These are phyloP conservation scores for Conops quadrifasciatus DNA, from an alignment of 2,888 invertebrate species.

Conservation along the genomic window DNA sequence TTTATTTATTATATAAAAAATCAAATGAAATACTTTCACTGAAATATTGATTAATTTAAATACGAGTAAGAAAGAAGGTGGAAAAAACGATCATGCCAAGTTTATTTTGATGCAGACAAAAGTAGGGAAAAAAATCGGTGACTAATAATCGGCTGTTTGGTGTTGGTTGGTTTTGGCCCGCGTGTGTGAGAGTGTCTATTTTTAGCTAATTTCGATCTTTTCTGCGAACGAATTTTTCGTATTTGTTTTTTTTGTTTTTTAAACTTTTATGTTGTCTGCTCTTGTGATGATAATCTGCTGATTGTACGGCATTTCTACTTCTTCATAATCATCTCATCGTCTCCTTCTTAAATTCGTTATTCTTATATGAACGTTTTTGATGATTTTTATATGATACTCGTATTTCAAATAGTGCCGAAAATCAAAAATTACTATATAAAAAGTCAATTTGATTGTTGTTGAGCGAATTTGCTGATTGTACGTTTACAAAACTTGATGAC, in stretches of 20 bases:
- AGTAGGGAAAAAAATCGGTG: not conserved
- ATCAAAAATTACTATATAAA: too few species aligned
- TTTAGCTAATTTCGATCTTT: slow-evolving; percentile 37
- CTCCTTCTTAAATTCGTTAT: too few species aligned
- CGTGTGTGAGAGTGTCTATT: slow-evolving; percentile 42
- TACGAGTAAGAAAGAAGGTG: not conserved
- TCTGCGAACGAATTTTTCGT: slow-evolving; percentile 35
- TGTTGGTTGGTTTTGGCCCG: slow-evolving; percentile 34
- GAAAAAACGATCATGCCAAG: too few species aligned
- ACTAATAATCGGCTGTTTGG: slow-evolving; percentile 37
- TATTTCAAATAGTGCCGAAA: too few species aligned
- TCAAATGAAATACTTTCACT: slow-evolving; percentile 20
- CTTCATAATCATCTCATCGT: too few species aligned
- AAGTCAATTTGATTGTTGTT: too few species aligned
- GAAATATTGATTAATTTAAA: slow-evolving; percentile 18
- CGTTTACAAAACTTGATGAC: not conserved
- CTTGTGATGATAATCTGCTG: not conserved
- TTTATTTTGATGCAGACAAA: not conserved
- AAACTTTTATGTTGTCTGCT: not conserved
- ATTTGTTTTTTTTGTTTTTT: slow-evolving; percentile 28
- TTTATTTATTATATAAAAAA: not conserved
- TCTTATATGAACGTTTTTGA: too few species aligned
- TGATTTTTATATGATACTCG: too few species aligned
- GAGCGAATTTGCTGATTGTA: not conserved
- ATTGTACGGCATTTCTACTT: not conserved